Evolutionary conservation across 23 tunicate species (phyloP), one percentile per base, ranked within the genome.

Genomic region (Ascidia mentula): DNA sequence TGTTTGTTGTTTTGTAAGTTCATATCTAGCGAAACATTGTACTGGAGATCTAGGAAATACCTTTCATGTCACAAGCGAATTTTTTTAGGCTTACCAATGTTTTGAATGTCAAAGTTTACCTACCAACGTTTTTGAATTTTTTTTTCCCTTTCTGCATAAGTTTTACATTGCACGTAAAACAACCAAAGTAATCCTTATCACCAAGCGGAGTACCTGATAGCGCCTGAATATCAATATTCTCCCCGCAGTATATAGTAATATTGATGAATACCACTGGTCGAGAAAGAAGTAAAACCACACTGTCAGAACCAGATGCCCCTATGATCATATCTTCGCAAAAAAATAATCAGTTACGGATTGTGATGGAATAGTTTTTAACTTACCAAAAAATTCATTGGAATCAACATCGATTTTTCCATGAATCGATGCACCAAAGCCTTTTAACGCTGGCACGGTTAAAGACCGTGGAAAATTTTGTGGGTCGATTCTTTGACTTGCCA

Each of bases 201-300:
- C 28, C 13, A 9, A 20, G 24, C 4, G 13, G 65, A 5, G 65
- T 20, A 26, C 24, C 24, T 5, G 65, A 53, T 5, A 53, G 22
- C 1, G 22, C 2, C 2, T 53, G 7, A 20, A 20, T 26, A 1
- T 53, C 65, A 5, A 53, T 53, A 53, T 26, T 26, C 13, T 28
- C 12, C 7, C 65, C 65, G 65, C 65, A 53, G 13, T 53, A 20
- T 53, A 53, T 20, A 32, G 35, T 31, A 71, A 31, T 72, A 28
- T 69, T 81, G 37, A 90, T 60, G 46, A 75, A 20, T 1, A 90
- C 74, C n/a, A 90, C 96, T 0, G 96, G 96, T 17, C 96, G 75
- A 18, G 96, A 69, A 32, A 73, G 36, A n/a, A 90, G 40, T 0
- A 85, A 33, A 9, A 80, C 79, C 22, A 90, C 45, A 69, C 18